These are phyloP conservation scores for Phataginus tetradactyla DNA, from an alignment of 2,797 vertebrate species.

Conservation along the genomic window DNA sequence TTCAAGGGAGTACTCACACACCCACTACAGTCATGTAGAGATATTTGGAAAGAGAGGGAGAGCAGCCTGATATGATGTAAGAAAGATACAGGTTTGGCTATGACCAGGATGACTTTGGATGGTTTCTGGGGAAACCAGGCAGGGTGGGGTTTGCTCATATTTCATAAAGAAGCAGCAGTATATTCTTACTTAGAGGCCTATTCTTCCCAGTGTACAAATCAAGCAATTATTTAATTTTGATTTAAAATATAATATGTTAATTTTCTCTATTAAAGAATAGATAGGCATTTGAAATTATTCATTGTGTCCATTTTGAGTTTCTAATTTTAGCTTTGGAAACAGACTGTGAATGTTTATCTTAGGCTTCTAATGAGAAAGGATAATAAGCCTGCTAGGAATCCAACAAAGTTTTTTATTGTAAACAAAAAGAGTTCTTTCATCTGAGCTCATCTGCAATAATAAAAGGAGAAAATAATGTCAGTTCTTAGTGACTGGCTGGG, in stretches of 20 bases:
- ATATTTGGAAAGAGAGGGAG: neutral
- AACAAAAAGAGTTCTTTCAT: conserved; percentile 29
- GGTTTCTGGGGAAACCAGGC: neutral
- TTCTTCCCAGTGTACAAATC: neutral
- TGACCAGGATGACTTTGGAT: neutral
- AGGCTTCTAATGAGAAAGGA: neutral
- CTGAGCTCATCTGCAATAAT: neutral
- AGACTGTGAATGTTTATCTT: neutral
- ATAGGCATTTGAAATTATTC: neutral
- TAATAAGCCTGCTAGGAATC: neutral
- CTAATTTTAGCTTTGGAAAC: neutral
- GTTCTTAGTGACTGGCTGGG: conserved; percentile 92
- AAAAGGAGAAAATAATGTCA: conserved; percentile 70
- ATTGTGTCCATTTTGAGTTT: neutral
- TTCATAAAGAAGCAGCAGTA: neutral
- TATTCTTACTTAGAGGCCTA: neutral
- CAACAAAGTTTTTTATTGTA: neutral
- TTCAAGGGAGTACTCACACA: neutral
- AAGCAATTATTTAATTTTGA: neutral
- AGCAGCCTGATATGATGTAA: neutral
- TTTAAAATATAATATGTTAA: neutral
- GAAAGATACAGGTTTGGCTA: neutral
- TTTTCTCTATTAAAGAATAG: neutral
- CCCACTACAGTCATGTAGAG: neutral
- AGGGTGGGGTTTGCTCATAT: neutral